Percentiles rank a stretch among this genome's conserved stretches.
phyloP scores from a whole-genome alignment of 2,888 invertebrate species.

The Belgica antarctica region DNA sequence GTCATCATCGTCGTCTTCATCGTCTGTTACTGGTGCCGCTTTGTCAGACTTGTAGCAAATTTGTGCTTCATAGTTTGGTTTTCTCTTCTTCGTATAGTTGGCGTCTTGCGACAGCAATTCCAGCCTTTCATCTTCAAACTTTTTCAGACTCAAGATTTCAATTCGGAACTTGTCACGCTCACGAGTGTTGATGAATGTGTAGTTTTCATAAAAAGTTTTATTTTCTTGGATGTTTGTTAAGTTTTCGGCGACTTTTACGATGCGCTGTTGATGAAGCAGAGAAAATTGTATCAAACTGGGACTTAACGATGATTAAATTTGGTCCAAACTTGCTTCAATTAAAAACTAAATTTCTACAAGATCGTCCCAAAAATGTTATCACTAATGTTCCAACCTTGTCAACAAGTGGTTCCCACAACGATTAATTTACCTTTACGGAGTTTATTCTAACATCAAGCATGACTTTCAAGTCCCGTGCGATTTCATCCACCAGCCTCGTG shows the following conservation, averaged over 20 bases:
- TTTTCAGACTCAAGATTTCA: neutral
- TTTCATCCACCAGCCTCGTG: constrained; percentile 54
- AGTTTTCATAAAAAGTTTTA: constrained; percentile 13
- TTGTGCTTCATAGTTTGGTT: neutral
- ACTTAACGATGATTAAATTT: too few species aligned
- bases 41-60: constrained; percentile 5
- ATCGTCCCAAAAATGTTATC: neutral
- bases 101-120: constrained; percentile 13
- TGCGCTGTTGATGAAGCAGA: too few species aligned
- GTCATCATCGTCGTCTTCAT: constrained; percentile 44
- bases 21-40: neutral
- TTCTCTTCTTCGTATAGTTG: constrained; percentile 12
- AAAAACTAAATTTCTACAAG: neutral
- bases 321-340: too few species aligned
- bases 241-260: constrained; percentile 17
- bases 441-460: constrained; percentile 56
- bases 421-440: constrained; percentile 53
- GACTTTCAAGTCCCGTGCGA: constrained; percentile 55
- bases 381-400: too few species aligned
- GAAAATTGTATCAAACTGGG: too few species aligned
- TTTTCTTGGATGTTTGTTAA: neutral
- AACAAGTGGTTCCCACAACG: neutral
- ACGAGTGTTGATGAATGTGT: constrained; percentile 24
- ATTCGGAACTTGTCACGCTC: constrained; percentile 8
- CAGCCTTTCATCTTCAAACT: neutral